These are phyloP conservation scores for Idaea dimidiata DNA, from an alignment of 2,888 invertebrate species.

Conservation along the genomic window DNA sequence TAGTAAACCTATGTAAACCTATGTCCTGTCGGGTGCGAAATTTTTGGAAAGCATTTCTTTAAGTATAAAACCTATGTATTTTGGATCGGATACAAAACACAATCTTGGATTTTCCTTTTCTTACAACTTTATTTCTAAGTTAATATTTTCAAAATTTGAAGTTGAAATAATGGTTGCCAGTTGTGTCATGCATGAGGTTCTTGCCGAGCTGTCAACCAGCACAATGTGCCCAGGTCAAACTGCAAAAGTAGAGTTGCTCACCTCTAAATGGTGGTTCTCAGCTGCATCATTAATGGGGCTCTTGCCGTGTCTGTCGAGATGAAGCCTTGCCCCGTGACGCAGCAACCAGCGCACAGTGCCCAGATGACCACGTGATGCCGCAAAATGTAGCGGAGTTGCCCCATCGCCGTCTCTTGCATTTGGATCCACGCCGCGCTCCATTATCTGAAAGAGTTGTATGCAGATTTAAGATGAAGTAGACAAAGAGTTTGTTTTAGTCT, in stretches of 20 bases:
- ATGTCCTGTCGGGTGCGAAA: no score
- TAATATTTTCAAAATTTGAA: no score
- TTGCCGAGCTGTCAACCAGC: no score
- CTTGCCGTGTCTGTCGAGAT: conserved; percentile 92
- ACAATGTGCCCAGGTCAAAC: neutral
- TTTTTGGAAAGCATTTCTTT: no score
- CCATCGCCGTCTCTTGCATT: conserved; percentile 94
- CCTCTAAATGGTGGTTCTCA: conserved; percentile 94
- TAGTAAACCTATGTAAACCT: no score
- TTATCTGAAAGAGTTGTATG: conserved; percentile 78
- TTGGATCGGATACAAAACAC: no score
- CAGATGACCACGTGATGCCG: conserved; percentile 91
- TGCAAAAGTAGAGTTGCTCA: conserved; percentile 45
- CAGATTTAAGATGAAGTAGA: neutral
- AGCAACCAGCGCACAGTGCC: conserved; percentile 91
- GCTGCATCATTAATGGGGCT: conserved; percentile 95
- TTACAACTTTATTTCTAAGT: no score
- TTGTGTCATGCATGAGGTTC: no score
- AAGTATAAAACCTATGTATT: no score
- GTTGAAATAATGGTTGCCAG: no score
- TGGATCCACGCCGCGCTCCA: conserved; percentile 91
- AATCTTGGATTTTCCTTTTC: no score
- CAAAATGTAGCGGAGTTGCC: conserved; percentile 93
- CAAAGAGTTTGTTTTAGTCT: neutral
- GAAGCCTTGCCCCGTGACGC: conserved; percentile 89